These are phyloP conservation scores for Chaetorhynchus papuensis DNA, from an alignment of 2,113 vertebrate species.

Conservation along the genomic window DNA sequence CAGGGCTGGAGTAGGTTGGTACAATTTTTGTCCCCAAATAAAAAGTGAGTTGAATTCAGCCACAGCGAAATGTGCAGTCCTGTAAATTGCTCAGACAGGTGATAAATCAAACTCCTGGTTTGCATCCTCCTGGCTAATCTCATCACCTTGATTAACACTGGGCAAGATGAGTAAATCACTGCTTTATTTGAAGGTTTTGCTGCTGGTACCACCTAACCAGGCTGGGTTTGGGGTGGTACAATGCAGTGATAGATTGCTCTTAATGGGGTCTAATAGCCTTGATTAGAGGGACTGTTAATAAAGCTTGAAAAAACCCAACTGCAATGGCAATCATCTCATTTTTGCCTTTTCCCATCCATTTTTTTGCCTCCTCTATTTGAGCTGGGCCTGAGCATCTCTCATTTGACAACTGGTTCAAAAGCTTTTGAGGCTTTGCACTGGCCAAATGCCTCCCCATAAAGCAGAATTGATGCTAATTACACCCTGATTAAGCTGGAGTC, in stretches of 20 bases:
- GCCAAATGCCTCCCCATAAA: slow-evolving; percentile 49
- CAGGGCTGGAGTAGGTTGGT: neutral
- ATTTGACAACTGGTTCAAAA: slow-evolving; percentile 27
- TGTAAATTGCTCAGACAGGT: neutral
- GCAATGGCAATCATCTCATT: slow-evolving; percentile 2
- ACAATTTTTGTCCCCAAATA: neutral
- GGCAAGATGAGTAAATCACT: neutral
- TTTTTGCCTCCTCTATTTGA: slow-evolving; percentile 16
- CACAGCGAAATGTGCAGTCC: neutral
- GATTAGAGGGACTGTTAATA: slow-evolving; percentile 1
- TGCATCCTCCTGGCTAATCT: neutral
- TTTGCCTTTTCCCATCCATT: slow-evolving; percentile 10
- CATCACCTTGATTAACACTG: neutral
- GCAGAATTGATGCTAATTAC: slow-evolving; percentile 52
- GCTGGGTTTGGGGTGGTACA: neutral
- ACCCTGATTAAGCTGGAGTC: slow-evolving; percentile 24
- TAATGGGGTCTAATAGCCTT: neutral
- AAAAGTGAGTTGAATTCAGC: neutral
- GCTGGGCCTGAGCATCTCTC: neutral
- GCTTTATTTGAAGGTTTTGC: neutral
- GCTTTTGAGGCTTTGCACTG: slow-evolving; percentile 24
- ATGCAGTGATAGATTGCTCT: neutral
- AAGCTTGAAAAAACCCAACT: neutral
- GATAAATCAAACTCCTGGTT: neutral
- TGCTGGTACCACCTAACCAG: neutral